Conservation (phyloP, 2,888 invertebrate genomes). For the Hecatera dysodea region DNA sequence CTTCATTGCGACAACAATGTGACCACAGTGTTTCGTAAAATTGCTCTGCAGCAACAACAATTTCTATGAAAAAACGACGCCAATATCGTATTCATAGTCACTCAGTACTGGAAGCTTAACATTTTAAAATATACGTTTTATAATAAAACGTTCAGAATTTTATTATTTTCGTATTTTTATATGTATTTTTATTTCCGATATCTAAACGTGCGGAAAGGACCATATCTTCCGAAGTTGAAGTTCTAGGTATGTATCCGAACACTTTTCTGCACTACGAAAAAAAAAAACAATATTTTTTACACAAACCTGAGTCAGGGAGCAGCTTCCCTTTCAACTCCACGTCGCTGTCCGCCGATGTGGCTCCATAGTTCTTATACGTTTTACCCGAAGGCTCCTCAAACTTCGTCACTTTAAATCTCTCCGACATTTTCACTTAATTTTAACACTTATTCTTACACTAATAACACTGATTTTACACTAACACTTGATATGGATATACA, state of each 20-base stretch:
- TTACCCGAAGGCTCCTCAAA: conserved; percentile 90
- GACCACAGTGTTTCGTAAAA: not conserved
- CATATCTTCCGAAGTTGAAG: not conserved
- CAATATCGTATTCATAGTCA: not conserved
- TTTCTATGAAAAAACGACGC: not conserved
- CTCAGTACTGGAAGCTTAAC: no score
- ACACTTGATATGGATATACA: conserved; percentile 62
- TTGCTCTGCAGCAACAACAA: not conserved
- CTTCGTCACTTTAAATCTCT: conserved; percentile 92
- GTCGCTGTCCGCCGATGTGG: conserved; percentile 89
- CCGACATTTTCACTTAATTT: conserved; percentile 87
- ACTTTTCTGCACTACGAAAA: not conserved
- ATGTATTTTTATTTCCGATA: no score
- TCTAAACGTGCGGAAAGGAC: not conserved
- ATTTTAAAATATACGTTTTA: not conserved
- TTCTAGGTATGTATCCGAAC: not conserved
- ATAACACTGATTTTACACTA: conserved; percentile 45
- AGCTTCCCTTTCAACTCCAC: conserved; percentile 86
- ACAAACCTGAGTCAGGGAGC: conserved; percentile 85
- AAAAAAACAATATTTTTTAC: conserved; percentile 28
- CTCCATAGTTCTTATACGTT: conserved; percentile 91
- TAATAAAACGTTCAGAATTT: not conserved
- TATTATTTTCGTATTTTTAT: not conserved
- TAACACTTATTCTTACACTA: conserved; percentile 56
- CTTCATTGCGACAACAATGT: not conserved